Base-by-base conservation (phyloP, 2,113 vertebrate species). In the Sander vitreus region DNA sequence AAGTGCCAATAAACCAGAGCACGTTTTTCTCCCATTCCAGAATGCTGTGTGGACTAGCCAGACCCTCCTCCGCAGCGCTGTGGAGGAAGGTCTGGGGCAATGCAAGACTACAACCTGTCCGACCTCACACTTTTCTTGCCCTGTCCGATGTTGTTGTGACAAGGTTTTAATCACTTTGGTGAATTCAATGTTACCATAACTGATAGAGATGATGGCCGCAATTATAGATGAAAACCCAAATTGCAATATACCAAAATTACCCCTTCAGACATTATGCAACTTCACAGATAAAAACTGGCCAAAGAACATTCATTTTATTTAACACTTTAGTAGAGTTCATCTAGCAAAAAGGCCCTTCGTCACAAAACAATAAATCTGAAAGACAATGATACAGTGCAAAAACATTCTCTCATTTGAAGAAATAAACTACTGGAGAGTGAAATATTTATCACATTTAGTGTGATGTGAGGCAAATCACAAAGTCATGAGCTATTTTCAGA, bases 361-460 rank as follows among this genome's bases (percentile, higher is more conserved):
- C 23, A 21, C 48, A 27, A 10, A 55, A 36, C 58, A 63, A 51
- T 39, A 36, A 1, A 58, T 50, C 53, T 30, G 6, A 16, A 12
- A 15, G 23, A 66, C 23, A 77, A 23, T 23, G 62, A 66, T 12
- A 33, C 9, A 36, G 43, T 30, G 10, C 14, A 50, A 58, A 50
- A 19, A 70, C 23, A 47, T 54, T 33, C 39, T 65, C 25, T 65
- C 25, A 65, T 50, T 25, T 39, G 21, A 66, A 75, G n/a, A 59
- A 57, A 58, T 25, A 27, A 71, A 71, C 25, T 48, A 19, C 6
- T 23, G 25, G 8, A 25, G 59, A 57, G 50, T 48, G 39, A 65
- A 58, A 65, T 23, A 72, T 57, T 73, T 65, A 19, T 48, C n/a
- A 58, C 53, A 21, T 64, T 80, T 65, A 65, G 39, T 70, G 15